Conservation (phyloP, 2,888 invertebrate genomes). For the Tanypteryx hageni region DNA sequence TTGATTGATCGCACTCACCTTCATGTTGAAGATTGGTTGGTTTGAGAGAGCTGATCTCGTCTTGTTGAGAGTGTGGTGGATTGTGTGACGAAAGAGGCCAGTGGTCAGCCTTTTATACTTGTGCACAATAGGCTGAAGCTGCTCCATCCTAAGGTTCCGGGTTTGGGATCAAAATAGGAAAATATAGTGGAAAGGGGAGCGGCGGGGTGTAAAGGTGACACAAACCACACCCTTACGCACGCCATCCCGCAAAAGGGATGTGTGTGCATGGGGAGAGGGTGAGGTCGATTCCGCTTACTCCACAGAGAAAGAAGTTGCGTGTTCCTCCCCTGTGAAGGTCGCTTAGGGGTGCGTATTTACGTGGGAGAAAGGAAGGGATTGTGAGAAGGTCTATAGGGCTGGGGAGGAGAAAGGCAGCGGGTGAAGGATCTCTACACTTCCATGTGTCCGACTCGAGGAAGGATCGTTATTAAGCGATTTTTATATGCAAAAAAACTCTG, state of each 20-base stretch:
- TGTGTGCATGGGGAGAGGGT: not conserved
- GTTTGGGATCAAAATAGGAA: not conserved
- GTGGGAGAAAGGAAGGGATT: not conserved
- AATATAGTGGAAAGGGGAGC: not conserved
- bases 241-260: too few species aligned
- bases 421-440: conserved; percentile 9
- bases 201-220: not conserved
- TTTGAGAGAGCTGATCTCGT: conserved; percentile 22
- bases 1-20: not conserved
- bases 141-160: conserved; percentile 33
- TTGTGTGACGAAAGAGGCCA: conserved; percentile 23
- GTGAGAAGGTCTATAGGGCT: not conserved
- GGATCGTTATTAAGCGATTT: conserved; percentile 4
- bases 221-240: conserved; percentile 33
- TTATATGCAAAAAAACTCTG: not conserved
- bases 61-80: not conserved
- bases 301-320: not conserved
- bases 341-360: not conserved
- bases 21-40: conserved; percentile 39
- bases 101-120: conserved; percentile 37
- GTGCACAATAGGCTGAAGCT: conserved; percentile 35
- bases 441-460: not conserved
- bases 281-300: conserved; percentile 6
- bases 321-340: conserved; percentile 16
- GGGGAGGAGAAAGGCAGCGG: conserved; percentile 24